Evolutionary conservation across 2,797 vertebrate species (phyloP), one percentile per base, ranked within the genome.

Genomic region (Calcarius lapponicus): DNA sequence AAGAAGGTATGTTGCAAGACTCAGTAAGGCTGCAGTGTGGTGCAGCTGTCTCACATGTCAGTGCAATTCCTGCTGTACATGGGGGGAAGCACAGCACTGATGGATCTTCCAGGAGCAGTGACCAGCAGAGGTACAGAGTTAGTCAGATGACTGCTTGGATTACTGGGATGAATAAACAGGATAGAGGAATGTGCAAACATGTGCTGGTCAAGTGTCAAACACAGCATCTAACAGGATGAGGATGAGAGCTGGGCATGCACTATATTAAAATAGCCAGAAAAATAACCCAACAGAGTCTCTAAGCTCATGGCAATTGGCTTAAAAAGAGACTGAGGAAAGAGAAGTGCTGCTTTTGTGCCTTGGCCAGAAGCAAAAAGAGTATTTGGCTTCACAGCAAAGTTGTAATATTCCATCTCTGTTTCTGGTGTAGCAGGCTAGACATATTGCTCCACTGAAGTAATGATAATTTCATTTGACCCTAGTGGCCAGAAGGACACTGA

Each of bases 1-100:
- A 85, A 98, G 99, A 97, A 99, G 99, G 99, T 99, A 98, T 0
- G 25, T 81, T 51, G 48, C 78, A n/a, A 60, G 71, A 56, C 43
- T 31, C 5, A 1, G 0, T 9, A 9, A 24, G 24, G 50, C 72
- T 66, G 71, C 50, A 28, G 5, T 0, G 0, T 29, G 45, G 4
- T n/a, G 34, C 69, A 29, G 78, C 53, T 81, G 9, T 16, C 53
- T 88, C 38, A 26, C 15, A 3, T 80, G 53, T 56, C 58, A 54
- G 42, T 72, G 18, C 13, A 25, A 13, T 25, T 60, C 53, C n/a
- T 92, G 36, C 66, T 73, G 21, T 47, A 11, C 28, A 3, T 10
- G 62, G 51, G 47, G 38, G 58, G 54, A 90, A 78, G 47, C 50
- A 42, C 12, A 69, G 64, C 78, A 62, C 50, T 60, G 85, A 17